Evolutionary conservation across 2,888 invertebrate genomes (phyloP), one percentile per base, ranked within the genome.

Genomic region (Thera obeliscata): DNA sequence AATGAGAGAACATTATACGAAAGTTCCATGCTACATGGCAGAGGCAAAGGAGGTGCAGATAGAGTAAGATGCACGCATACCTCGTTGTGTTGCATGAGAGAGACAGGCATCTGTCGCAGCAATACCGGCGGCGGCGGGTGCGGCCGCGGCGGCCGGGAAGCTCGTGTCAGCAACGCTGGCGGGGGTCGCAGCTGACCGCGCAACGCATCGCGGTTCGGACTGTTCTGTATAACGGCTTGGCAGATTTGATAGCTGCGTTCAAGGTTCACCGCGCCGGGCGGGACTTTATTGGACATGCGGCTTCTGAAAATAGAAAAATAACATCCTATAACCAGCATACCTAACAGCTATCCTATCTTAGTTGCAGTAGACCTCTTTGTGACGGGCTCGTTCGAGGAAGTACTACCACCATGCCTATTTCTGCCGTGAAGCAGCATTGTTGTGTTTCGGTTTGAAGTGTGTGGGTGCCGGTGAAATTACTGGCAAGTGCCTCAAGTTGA

Each of bases 231-330:
- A n/a, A 97, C 97, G 55, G 97, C 97, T 88, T 97, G 97, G 81
- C 97, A 98, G 79, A 99, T 99, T 91, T 98, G 98, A 88, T 98
- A 98, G 85, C 98, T 98, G 66, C 99, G 95, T 86, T 98, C 98
- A 64, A 98, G 91, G 90, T 99, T 98, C 48, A 98, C 97, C 3
- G 97, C 97, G 1, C 98, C 98, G 0, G 98, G 98, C 0, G 98
- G 98, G 70, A 97, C 96, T 85, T 96, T 96, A 80, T 96, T 96
- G 6, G 95, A 94, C 75, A 94, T 95, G 58, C 95, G 92, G 77
- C 93, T 94, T 64, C 95, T 91, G 81, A 63, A 92, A 76, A 64
- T 33, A 35, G 22, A 22, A 49, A 7, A 35, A n/a, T 12, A n/a
- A n/a, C n/a, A n/a, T n/a, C n/a, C n/a, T n/a, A n/a, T n/a, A 35